A percentile compares a stretch with the other conserved stretches of the same genome.
Evolutionary conservation across 2,888 invertebrate species (phyloP).

Genomic region (Drosophila barbarae): DNA sequence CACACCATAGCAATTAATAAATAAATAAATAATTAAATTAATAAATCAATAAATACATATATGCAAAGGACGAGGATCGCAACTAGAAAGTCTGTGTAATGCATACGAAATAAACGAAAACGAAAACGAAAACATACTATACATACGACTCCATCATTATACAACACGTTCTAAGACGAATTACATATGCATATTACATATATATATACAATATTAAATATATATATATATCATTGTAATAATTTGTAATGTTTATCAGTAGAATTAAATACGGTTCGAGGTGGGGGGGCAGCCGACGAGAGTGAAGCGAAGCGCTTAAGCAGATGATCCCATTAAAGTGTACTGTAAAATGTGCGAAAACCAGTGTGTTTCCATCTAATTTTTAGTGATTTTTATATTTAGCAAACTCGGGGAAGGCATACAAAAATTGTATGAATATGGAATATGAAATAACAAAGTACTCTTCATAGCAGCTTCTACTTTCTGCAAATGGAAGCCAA

Average conservation of each 20-base stretch:
- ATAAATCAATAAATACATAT: constrained; percentile 9
- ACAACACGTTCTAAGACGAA: constrained; percentile 42
- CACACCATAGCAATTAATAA: constrained; percentile 2
- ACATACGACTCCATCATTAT: constrained; percentile 26
- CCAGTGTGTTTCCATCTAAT: neutral
- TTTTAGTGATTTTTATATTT: neutral
- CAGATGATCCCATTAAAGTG: constrained; percentile 38
- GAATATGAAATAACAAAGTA: neutral
- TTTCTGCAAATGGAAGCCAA: neutral
- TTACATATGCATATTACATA: constrained; percentile 62
- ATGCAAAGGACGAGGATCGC: constrained; percentile 24
- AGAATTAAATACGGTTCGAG: constrained; percentile 53
- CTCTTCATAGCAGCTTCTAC: too few species aligned
- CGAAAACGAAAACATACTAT: constrained; percentile 12
- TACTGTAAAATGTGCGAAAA: constrained; percentile 33
- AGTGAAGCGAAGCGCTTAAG: constrained; percentile 8
- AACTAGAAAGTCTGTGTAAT: constrained; percentile 60
- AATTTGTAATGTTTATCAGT: constrained; percentile 72
- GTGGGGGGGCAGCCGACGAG: constrained; percentile 28
- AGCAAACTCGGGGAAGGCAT: neutral
- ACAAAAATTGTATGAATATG: neutral
- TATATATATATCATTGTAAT: constrained; percentile 70
- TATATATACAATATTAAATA: constrained; percentile 58
- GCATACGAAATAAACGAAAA: constrained; percentile 24
- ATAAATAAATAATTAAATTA: constrained; percentile 7